Base-by-base conservation (phyloP, 2,888 invertebrate genomes). In the Willowsia nigromaculata region DNA sequence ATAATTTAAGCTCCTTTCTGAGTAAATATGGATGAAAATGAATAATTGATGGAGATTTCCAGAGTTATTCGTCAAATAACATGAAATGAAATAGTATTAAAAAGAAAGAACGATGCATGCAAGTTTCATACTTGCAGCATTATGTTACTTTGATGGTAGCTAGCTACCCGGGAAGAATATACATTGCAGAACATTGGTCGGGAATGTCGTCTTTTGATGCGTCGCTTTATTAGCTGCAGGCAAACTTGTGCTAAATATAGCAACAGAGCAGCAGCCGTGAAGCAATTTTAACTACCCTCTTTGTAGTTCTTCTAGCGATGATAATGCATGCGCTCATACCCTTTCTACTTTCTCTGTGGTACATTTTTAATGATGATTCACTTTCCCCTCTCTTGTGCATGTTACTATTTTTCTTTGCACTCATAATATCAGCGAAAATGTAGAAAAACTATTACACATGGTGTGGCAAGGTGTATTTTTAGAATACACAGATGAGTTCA, bases 221-320 rank as follows among this genome's bases (percentile, higher is more conserved):
- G 59, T 27, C 56, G 22, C 56, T 18, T 56, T 56, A 56, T 56
- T 56, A 56, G 56, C 56, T 56, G 56, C 56, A 56, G 56, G 56
- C 56, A 56, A 56, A 18, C 1, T 50, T 56, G 18, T 13, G 22
- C 56, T 56, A 56, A 22, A 18, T 5, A 56, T 22, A 56, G 56
- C 56, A 18, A 11, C 18, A 56, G 22, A 6, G 56, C 6, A 18
- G 56, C 1, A n/a, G 56, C 56, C 5, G 22, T 22, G 56, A 56
- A 56, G 11, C 56, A 56, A 13, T 56, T 56, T 56, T 56, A 56
- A 56, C 56, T 22, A 56, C 56, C 15, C 56, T 18, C 22, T 56
- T 56, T 56, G 56, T 56, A 56, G 56, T 56, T 18, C 2, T 18
- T 5, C 6, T 56, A 22, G 22, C 4, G 22, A 56, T 56, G 56